Conservation (phyloP, 2,888 invertebrate species). For the Synergus laeviventris region DNA sequence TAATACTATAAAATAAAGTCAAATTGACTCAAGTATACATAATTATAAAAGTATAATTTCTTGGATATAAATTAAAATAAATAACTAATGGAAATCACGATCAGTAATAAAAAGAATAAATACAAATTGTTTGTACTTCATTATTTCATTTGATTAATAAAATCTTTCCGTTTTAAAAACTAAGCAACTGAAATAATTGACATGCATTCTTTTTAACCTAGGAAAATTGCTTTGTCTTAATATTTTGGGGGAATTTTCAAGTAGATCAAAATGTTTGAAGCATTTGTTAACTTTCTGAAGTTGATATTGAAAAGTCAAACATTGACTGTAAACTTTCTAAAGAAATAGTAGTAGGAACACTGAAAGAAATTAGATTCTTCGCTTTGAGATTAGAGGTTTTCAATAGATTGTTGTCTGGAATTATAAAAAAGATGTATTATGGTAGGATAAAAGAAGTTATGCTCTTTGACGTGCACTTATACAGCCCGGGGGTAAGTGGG, state of each 20-base stretch:
- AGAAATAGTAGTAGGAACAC: no score
- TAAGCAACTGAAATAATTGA: background rate
- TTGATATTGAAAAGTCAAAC: no score
- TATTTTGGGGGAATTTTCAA: background rate
- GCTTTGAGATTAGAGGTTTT: no score
- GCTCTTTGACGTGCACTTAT: constrained; percentile 59
- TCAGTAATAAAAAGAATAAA: background rate
- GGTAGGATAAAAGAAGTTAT: constrained; percentile 35
- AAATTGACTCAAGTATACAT: background rate
- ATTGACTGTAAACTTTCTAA: no score
- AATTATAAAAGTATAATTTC: background rate
- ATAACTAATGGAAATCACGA: background rate
- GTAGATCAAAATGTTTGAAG: no score
- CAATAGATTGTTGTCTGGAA: no score
- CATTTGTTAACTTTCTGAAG: no score
- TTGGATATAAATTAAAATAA: background rate
- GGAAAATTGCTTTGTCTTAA: background rate
- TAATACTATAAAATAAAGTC: background rate
- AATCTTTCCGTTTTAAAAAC: background rate
- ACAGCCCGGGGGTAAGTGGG: constrained; percentile 68
- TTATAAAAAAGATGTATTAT: background rate
- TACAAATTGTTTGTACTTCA: background rate
- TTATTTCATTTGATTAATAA: background rate
- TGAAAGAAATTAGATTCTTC: no score
- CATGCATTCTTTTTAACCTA: background rate